Evolutionary conservation across 2,888 invertebrate species (phyloP).

Genomic region (Heliconius aoede): DNA sequence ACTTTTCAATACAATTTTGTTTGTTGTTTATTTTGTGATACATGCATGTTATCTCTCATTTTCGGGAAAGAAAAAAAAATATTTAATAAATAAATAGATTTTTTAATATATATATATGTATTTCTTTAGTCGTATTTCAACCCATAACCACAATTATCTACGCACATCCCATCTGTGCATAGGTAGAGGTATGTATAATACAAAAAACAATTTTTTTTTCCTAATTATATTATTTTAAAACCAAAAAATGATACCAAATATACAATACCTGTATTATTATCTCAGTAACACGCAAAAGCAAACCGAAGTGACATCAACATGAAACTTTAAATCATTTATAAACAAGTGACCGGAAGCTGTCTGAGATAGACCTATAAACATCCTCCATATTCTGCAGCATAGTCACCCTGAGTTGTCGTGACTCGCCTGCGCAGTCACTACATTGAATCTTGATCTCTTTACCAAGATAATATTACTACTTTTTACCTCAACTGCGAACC

Average conservation of each 20-base stretch:
- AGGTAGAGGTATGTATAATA: too few species aligned
- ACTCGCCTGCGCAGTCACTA: constrained; percentile 66
- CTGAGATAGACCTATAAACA: constrained; percentile 43
- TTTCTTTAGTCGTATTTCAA: background rate
- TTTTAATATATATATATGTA: too few species aligned
- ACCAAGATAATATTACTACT: constrained; percentile 52
- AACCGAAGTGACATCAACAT: constrained; percentile 3
- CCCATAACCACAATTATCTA: background rate
- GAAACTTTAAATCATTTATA: constrained; percentile 30
- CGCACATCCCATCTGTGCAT: background rate
- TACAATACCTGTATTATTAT: background rate
- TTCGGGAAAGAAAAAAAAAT: background rate
- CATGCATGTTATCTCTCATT: background rate
- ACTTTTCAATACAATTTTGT: background rate
- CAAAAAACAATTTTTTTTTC: background rate
- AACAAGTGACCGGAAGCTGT: constrained; percentile 43
- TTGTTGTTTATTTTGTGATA: background rate
- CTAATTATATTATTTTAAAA: background rate
- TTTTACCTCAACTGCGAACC: constrained; percentile 15
- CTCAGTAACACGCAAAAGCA: background rate
- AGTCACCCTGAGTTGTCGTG: constrained; percentile 64
- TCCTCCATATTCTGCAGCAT: constrained; percentile 43
- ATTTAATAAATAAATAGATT: too few species aligned
- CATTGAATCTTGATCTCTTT: constrained; percentile 69
- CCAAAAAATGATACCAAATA: background rate